Percentiles rank a stretch among this genome's conserved stretches.
phyloP scores from a whole-genome alignment of 2,113 vertebrate genomes.

The Promerops cafer region DNA sequence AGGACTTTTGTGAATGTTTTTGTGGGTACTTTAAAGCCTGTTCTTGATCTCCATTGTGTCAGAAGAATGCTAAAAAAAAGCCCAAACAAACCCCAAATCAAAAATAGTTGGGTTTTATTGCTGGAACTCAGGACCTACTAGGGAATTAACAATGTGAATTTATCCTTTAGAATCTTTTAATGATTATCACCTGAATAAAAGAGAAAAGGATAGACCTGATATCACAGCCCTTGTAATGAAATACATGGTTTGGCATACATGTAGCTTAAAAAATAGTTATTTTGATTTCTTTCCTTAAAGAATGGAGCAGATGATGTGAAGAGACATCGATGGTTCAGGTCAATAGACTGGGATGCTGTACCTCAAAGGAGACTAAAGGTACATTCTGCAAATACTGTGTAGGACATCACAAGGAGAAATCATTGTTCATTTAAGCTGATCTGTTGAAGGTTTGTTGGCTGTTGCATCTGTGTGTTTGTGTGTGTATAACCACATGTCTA shows the following conservation, averaged over 20 bases:
- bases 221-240: background rate
- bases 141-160: background rate
- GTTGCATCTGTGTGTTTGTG: background rate
- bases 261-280: background rate
- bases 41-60: background rate
- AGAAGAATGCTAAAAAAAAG: background rate
- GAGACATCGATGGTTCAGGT: slow-evolving; percentile 90
- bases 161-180: background rate
- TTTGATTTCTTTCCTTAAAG: slow-evolving; percentile 60
- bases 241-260: background rate
- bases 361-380: slow-evolving; percentile 88
- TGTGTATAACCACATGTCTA: background rate
- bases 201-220: background rate
- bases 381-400: background rate
- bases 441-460: background rate
- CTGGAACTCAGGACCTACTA: background rate
- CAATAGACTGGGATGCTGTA: slow-evolving; percentile 88
- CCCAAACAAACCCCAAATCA: background rate
- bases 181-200: background rate
- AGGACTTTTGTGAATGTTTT: background rate
- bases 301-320: slow-evolving; percentile 94
- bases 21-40: background rate
- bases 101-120: background rate
- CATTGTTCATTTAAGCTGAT: background rate
- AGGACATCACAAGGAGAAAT: background rate